These are phyloP conservation scores for Megalonaias nervosa DNA, from an alignment of 1,140 invertebrate genomes.

Conservation along the genomic window DNA sequence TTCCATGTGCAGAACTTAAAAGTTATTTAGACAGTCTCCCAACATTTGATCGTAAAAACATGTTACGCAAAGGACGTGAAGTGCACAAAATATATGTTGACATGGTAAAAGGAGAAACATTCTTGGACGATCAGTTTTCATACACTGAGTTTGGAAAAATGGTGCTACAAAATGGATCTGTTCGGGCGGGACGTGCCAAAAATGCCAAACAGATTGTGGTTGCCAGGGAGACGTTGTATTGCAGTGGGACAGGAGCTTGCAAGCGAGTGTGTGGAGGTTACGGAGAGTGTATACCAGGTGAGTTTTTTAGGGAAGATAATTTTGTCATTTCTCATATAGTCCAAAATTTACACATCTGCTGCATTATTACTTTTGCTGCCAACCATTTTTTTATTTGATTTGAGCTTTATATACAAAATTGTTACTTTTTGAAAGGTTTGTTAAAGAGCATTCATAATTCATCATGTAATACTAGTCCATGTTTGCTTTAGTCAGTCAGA, in stretches of 20 bases:
- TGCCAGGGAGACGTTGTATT: slow-evolving; percentile 63
- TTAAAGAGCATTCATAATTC: too few species aligned
- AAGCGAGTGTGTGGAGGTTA: slow-evolving; percentile 63
- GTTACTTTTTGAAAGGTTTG: too few species aligned
- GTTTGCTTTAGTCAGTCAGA: too few species aligned
- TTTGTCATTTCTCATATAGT: background rate
- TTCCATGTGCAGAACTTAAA: slow-evolving; percentile 58
- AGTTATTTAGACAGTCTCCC: slow-evolving; percentile 59
- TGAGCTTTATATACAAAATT: too few species aligned
- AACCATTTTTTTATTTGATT: too few species aligned
- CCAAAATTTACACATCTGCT: background rate
- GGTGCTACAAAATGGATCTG: slow-evolving; percentile 62
- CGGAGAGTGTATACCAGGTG: slow-evolving; percentile 61
- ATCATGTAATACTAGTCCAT: too few species aligned
- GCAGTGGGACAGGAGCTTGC: slow-evolving; percentile 61
- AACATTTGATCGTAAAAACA: slow-evolving; percentile 60
- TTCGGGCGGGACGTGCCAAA: slow-evolving; percentile 59
- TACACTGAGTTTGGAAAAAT: slow-evolving; percentile 65
- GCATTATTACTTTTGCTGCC: too few species aligned
- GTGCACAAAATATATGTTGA: slow-evolving; percentile 67
- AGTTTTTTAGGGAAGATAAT: background rate
- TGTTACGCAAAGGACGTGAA: slow-evolving; percentile 64
- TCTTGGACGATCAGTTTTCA: slow-evolving; percentile 63
- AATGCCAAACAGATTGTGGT: slow-evolving; percentile 66
- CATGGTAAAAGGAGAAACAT: slow-evolving; percentile 62